Base-by-base conservation (phyloP, 2,888 invertebrate species). In the Acanthosepion lycidas region DNA sequence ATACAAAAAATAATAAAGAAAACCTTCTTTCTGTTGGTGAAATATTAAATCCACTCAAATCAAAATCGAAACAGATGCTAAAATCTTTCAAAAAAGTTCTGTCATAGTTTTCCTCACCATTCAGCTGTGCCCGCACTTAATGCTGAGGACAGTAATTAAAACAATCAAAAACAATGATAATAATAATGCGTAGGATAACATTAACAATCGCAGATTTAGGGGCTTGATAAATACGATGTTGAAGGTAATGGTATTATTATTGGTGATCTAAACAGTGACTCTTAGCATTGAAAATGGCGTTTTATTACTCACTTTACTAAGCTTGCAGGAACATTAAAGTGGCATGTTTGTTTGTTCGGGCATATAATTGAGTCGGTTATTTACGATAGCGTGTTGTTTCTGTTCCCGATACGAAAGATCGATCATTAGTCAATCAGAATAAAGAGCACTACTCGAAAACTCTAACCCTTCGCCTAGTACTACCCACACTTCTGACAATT, bases 341-440 rank as follows among this genome's bases (percentile, higher is more conserved):
- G 78, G 78, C 78, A 78, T 78, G 78, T 78, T 78, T 78, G 78
- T 78, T 78, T 78, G 78, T 78, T 78, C 78, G 12, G 78, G 78
- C 78, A 78, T 78, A 78, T 78, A 78, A 78, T 78, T 78, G 78
- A 78, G 78, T 78, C n/a, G 12, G 78, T 78, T 78, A 78, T 78
- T 9, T 78, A 78, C 33, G 78, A 78, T 78, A 33, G 78, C n/a
- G 78, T n/a, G 78, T 78, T 78, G 78, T 78, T 78, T 78, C 78
- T 78, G 78, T n/a, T 78, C 15, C n/a, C 78, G 78, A 78, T 78
- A 78, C 78, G 78, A 78, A 78, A 78, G 78, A 78, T 78, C 78
- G 78, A 78, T 78, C 78, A 78, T 78, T 33, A 78, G 78, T 78
- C 78, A 78, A 78, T 78, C 78, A n/a, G 78, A 78, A n/a, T 78